These are phyloP conservation scores for Drosophila multiciliata DNA, from an alignment of 2,888 invertebrate species.

Conservation along the genomic window DNA sequence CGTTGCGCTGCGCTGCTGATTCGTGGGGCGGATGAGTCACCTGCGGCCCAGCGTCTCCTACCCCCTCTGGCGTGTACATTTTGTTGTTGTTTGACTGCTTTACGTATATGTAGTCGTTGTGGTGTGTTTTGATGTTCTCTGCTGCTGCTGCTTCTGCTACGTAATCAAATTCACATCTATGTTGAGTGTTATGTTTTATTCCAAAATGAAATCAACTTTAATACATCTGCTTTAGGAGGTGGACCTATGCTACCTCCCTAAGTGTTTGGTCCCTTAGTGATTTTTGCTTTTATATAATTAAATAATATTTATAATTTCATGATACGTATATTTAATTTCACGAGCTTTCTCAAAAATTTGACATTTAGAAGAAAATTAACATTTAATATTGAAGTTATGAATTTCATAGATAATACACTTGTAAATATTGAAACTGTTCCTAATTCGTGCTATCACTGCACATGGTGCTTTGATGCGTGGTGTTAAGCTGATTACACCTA, in stretches of 20 bases:
- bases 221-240: conserved; percentile 9
- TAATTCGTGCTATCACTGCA: background rate
- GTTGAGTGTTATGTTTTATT: conserved; percentile 39
- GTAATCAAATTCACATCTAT: conserved; percentile 71
- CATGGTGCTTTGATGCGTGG: background rate
- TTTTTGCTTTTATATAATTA: background rate
- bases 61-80: conserved; percentile 44
- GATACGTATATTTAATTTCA: background rate
- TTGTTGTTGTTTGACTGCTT: conserved; percentile 72
- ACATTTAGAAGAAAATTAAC: background rate
- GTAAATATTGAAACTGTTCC: background rate
- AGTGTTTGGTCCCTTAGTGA: background rate
- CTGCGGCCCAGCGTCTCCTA: conserved; percentile 65
- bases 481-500: conserved; percentile 5
- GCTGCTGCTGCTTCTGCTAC: conserved; percentile 56
- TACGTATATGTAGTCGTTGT: conserved; percentile 29
- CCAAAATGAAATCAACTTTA: conserved; percentile 41
- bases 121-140: conserved; percentile 37
- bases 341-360: background rate
- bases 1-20: conserved; percentile 37
- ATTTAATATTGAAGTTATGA: background rate
- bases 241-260: too few species aligned
- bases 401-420: background rate
- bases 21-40: conserved; percentile 83
- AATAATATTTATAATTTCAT: background rate